Base-by-base conservation (phyloP, 1,140 invertebrate species). In the Rhagoletis pomonella region DNA sequence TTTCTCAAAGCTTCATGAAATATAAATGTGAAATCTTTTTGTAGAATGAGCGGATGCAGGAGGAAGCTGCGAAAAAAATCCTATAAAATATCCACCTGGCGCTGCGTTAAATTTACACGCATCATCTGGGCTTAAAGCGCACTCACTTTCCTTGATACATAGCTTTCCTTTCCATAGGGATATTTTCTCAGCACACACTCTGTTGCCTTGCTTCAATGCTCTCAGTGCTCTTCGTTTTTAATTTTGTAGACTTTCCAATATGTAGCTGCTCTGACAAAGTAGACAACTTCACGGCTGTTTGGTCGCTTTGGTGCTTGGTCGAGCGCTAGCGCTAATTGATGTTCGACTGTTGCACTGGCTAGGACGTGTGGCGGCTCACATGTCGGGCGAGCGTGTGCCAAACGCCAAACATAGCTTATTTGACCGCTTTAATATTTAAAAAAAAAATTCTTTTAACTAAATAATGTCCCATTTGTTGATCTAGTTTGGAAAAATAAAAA, bases 201-300 rank as follows among this genome's bases (percentile, higher is more conserved):
- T 1, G 9, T 2, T 14, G 12, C 12, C 12, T 62, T 62, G 3
- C 19, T 7, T 12, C n/a, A 17, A 55, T n/a, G 9, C 44, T 81
- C 44, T 81, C 44, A 17, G 12, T 50, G 60, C 73, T 81, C 39
- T 67, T 39, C 29, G 14, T 10, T 73, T 65, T 29, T 19, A 1
- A 4, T 73, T 73, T 73, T 73, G 69, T 73, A 47, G 69, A 73
- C 69, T 73, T 73, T 73, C 69, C 69, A 73, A 29, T 29, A 29
- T 29, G 44, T 17, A 47, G 60, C 12, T 62, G 60, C 60, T 17
- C 14, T n/a, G 69, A 17, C 44, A 73, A 2, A 12, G 47, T 17
- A n/a, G 44, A 2, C 44, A 42, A 47, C 69, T 73, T 14, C 5
- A 4, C 1, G 44, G 17, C 17, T 19, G 73, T 17, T 81, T 50